Evolutionary conservation across 2,797 vertebrate genomes (phyloP).

Genomic region (Pangasius larnaudii): DNA sequence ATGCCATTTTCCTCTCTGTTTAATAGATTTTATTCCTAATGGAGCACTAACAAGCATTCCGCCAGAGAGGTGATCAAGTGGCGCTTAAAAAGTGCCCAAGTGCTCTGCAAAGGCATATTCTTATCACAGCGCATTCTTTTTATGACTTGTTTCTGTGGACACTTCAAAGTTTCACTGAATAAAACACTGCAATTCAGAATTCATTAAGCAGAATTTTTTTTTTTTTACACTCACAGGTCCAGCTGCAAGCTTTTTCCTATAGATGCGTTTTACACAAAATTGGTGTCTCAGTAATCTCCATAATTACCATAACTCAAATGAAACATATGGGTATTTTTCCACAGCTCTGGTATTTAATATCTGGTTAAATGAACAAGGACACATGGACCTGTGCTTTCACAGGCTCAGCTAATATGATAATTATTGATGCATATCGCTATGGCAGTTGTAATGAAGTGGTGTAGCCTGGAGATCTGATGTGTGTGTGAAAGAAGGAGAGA

Average conservation of each 20-base stretch:
- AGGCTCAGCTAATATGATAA: slow-evolving; percentile 7
- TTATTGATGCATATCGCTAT: slow-evolving; percentile 1
- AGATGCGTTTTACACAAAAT: neutral
- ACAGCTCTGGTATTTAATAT: neutral
- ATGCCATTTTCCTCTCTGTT: slow-evolving; percentile 32
- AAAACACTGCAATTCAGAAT: neutral
- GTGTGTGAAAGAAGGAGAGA: neutral
- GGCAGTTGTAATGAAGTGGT: neutral
- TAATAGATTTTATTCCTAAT: slow-evolving; percentile 43
- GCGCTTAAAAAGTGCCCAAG: neutral
- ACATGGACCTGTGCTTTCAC: neutral
- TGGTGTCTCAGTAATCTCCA: no score
- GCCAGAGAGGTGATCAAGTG: slow-evolving; percentile 2
- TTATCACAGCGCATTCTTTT: neutral
- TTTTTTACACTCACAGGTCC: neutral
- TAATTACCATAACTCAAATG: neutral
- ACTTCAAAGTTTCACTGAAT: neutral
- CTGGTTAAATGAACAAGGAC: neutral
- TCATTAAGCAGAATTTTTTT: neutral
- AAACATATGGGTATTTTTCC: neutral
- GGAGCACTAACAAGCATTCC: slow-evolving; percentile 18
- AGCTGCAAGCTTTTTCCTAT: neutral
- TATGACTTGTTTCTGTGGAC: neutral
- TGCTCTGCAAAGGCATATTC: neutral
- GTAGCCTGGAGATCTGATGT: neutral